These are phyloP conservation scores for Lepidotrigona ventralis DNA, from an alignment of 1,140 invertebrate genomes.

Conservation along the genomic window DNA sequence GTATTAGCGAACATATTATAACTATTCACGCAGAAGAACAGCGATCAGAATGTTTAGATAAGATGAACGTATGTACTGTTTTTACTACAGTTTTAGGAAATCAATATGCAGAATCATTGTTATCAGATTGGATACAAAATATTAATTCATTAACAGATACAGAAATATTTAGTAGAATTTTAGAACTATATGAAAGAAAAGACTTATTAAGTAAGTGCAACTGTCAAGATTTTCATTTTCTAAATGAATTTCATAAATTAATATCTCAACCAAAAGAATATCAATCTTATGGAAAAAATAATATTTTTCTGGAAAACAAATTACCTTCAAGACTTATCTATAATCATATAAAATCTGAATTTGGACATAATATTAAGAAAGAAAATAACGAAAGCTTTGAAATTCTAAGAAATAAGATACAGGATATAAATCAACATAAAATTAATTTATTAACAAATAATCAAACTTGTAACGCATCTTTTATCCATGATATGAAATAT, in stretches of 20 bases:
- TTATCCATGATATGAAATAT: constrained; percentile 4
- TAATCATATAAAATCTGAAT: constrained; percentile 17
- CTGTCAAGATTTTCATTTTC: background rate
- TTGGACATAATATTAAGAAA: constrained; percentile 15
- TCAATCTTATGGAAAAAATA: constrained; percentile 5
- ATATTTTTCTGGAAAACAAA: constrained; percentile 19
- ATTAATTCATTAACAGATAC: constrained; percentile 38
- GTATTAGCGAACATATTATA: constrained; percentile 56
- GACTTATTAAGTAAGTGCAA: constrained; percentile 28
- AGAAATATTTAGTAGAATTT: constrained; percentile 21
- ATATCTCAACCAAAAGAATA: constrained; percentile 11
- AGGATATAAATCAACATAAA: constrained; percentile 5
- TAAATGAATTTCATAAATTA: background rate
- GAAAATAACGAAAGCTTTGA: constrained; percentile 12
- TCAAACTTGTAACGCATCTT: constrained; percentile 14
- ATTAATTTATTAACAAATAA: constrained; percentile 18
- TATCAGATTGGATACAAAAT: constrained; percentile 26
- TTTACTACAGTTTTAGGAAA: constrained; percentile 56
- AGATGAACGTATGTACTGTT: constrained; percentile 53
- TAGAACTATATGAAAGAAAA: constrained; percentile 19
- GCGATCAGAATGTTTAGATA: constrained; percentile 14
- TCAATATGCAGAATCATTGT: constrained; percentile 38
- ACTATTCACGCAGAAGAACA: constrained; percentile 47
- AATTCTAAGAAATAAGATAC: constrained; percentile 17
- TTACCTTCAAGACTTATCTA: background rate